Evolutionary conservation across 2,888 invertebrate genomes (phyloP), one percentile per base, ranked within the genome.

Genomic region (Cryptocephalus moraei): DNA sequence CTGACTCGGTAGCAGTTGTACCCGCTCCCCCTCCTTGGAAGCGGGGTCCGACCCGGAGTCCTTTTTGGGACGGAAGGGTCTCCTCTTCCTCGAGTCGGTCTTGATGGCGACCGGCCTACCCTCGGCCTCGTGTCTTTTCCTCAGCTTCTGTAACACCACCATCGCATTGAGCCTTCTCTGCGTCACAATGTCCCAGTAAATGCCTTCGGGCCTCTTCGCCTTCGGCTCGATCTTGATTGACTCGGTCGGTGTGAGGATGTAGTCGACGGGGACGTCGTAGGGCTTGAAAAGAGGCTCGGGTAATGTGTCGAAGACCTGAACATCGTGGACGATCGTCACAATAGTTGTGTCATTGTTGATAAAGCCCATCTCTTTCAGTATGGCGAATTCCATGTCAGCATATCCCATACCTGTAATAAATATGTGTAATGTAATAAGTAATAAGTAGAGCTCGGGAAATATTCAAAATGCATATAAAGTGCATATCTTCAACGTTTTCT

Each of bases 181-280:
- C 32, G 86, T 86, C 45, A 91, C 71, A 53, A 86, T 66, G 56
- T 83, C 80, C 91, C 91, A 91, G 62, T 84, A 75, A 36, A 91
- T 80, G n/a, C 86, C 86, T 34, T 68, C 65, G 1, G 91, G 90
- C 56, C 84, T 80, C 33, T 76, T 73, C 54, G 78, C 67, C 51
- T 73, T 74, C 44, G 76, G 75, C 44, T 73, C 67, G 46, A 84
- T 78, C 55, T 75, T 67, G 58, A 85, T 81, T 55, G 87, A 82
- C 73, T 85, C 80, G 9, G 85, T 86, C 32, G 91, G 91, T 8
- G 91, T 91, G 56, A 91, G 76, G 63, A 92, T 91, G 58, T 86
- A 79, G 68, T 92, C 91, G 44, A 91, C 83, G 43, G 89, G 87
- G 14, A 90, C 80, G 70, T 92, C 91, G 62, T 89, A 83, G 32